These are phyloP conservation scores for Agriopis leucophaearia DNA, from an alignment of 2,888 invertebrate genomes.

Conservation along the genomic window DNA sequence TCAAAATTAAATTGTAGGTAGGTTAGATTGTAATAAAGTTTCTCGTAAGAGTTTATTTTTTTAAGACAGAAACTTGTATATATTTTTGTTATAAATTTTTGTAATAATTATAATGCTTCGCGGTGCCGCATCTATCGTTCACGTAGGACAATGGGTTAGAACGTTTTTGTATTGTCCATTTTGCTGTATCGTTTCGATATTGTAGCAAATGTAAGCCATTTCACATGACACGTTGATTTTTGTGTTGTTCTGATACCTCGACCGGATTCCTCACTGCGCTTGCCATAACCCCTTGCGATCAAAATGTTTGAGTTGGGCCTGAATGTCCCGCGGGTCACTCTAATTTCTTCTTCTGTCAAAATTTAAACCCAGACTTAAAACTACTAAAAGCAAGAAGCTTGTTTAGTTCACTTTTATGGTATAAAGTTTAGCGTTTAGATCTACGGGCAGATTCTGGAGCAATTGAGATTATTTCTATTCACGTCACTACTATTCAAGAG, in stretches of 20 bases:
- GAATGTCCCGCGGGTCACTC: conserved; percentile 74
- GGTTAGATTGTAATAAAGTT: no score
- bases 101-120: no score
- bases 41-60: no score
- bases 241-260: conserved; percentile 53
- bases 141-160: conserved; percentile 7
- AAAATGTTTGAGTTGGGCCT: conserved; percentile 75
- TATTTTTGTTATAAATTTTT: background rate
- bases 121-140: background rate
- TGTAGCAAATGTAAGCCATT: conserved; percentile 47
- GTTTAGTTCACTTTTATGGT: conserved; percentile 13
- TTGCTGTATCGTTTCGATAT: conserved; percentile 5
- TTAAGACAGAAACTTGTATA: no score
- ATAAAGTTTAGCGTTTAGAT: conserved; percentile 13
- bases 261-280: conserved; percentile 53
- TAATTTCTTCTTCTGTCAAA: conserved; percentile 77
- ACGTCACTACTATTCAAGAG: background rate
- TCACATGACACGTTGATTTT: conserved; percentile 46
- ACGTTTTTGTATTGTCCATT: background rate
- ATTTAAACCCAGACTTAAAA: conserved; percentile 50
- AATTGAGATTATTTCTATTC: background rate
- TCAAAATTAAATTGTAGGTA: no score
- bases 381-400: conserved; percentile 31
- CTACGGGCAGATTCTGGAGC: background rate
- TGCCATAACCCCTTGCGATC: conserved; percentile 78